Evolutionary conservation across 1,140 invertebrate genomes (phyloP), one percentile per base, ranked within the genome.

Genomic region (Chymomyza costata): DNA sequence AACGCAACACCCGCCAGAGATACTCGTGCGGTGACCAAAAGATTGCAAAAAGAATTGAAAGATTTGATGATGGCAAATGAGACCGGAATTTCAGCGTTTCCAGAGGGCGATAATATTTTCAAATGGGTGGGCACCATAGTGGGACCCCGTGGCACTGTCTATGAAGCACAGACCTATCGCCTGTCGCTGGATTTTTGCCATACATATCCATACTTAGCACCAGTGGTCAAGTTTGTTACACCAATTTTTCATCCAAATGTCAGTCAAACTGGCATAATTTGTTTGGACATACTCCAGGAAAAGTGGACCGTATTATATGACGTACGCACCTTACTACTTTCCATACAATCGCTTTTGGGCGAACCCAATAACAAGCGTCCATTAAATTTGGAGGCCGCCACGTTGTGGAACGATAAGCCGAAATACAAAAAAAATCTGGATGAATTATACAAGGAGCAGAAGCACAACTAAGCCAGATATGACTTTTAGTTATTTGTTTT

Each of bases 261-360:
- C 31, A 95, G 97, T 86, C 86, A 87, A 11, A 88, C 89, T 56
- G 95, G 96, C 34, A 92, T 94, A 83, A 97, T 98, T 81, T 98
- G 97, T 87, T 88, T 98, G 74, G 96, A 98, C 86, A 97, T 98
- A 78, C 87, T 98, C 32, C 97, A 97, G 87, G 95, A 97, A 70
- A 97, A 97, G 80, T 98, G 97, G 96, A 95, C 95, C 45, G 95
- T 96, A 1, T 86, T 97, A 6, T 97, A 97, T 85, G 96, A 97
- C 87, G 95, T 97, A 6, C 89, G 94, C 66, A 96, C 95, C 6
- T 92, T 98, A 62, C 87, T 98, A 28, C 86, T 98, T 32, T 98
- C 96, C 6, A 94, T 98, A 78, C 96, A 97, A 84, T 96, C 94
- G 59, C 87, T 98, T 32, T 88, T 98, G 48, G 93, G 91, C 71